A percentile compares a stretch with the other conserved stretches of the same genome.
phyloP scores from a whole-genome alignment of 2,113 vertebrate genomes.

The Crotalus tigris region DNA sequence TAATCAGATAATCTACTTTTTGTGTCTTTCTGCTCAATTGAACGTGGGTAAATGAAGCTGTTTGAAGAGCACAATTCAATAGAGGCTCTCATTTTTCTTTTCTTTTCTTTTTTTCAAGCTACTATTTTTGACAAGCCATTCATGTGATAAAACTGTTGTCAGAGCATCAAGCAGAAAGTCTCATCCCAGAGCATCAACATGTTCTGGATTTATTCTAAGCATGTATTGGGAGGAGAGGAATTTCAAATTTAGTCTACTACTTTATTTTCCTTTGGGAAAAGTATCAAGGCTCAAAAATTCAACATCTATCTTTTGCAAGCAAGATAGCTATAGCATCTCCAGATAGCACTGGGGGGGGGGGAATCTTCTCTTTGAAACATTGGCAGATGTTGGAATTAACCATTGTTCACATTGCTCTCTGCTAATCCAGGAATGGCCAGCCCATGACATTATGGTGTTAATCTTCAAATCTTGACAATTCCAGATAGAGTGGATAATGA shows the following conservation, averaged over 20 bases:
- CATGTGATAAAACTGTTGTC: not conserved
- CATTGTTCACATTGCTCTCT: not conserved
- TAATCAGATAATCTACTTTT: not conserved
- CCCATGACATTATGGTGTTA: not conserved
- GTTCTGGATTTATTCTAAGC: not conserved
- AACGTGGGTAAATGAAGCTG: not conserved
- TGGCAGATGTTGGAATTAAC: not conserved
- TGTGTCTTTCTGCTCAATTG: not conserved
- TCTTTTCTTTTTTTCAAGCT: not conserved
- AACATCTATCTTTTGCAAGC: not conserved
- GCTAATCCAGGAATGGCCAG: not conserved
- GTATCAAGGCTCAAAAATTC: not conserved
- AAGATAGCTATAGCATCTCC: not conserved
- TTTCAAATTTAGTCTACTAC: not conserved
- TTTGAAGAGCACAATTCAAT: not conserved
- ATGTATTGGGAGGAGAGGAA: not conserved
- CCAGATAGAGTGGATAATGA: not conserved
- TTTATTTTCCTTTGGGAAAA: not conserved
- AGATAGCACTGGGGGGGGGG: not conserved
- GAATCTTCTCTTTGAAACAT: too few relatives aligned
- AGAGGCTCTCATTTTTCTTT: not conserved
- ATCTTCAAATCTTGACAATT: not conserved
- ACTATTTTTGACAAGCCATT: not conserved
- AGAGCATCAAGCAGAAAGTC: not conserved
- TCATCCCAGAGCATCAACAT: not conserved